A percentile compares a stretch with the other conserved stretches of the same genome.
These are phyloP conservation scores for Dromococcyx pavoninus DNA, from an alignment of 2,797 vertebrate species.

Conservation along the genomic window DNA sequence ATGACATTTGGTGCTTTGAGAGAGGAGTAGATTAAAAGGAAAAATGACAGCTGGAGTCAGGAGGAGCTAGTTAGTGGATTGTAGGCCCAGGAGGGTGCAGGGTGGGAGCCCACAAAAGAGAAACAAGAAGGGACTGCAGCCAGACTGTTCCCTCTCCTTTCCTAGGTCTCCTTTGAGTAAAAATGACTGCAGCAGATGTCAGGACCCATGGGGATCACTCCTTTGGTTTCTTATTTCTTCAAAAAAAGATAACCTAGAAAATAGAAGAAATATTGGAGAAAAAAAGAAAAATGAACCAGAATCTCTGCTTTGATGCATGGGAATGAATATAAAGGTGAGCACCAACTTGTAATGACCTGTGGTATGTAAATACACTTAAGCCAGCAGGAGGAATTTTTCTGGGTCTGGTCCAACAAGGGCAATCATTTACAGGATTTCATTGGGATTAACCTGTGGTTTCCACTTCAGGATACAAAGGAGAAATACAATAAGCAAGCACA, in stretches of 20 bases:
- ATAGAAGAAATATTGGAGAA: not conserved
- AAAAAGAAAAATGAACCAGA: not conserved
- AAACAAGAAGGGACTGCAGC: conserved; percentile 41
- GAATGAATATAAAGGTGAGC: conserved; percentile 51
- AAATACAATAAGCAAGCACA: not conserved
- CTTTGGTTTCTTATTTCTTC: conserved; percentile 31
- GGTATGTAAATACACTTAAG: conserved; percentile 62
- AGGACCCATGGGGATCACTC: conserved; percentile 20
- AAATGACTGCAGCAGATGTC: conserved; percentile 64
- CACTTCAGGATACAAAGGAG: conserved; percentile 1
- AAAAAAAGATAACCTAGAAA: conserved; percentile 34
- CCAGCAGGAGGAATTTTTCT: conserved; percentile 29
- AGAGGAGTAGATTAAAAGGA: conserved; percentile 60
- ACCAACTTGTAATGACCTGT: conserved; percentile 52
- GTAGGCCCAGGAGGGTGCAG: conserved; percentile 58
- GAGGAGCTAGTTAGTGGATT: conserved; percentile 68
- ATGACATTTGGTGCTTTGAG: conserved; percentile 62
- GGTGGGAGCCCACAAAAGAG: conserved; percentile 39
- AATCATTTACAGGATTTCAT: conserved; percentile 46
- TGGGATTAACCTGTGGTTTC: conserved; percentile 39
- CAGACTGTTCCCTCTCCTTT: conserved; percentile 49
- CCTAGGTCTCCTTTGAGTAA: conserved; percentile 48
- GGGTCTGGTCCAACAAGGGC: conserved; percentile 36
- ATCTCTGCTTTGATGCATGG: not conserved
- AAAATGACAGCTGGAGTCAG: conserved; percentile 69